These are phyloP conservation scores for Orthosia gothica DNA, from an alignment of 2,888 invertebrate species.

Conservation along the genomic window DNA sequence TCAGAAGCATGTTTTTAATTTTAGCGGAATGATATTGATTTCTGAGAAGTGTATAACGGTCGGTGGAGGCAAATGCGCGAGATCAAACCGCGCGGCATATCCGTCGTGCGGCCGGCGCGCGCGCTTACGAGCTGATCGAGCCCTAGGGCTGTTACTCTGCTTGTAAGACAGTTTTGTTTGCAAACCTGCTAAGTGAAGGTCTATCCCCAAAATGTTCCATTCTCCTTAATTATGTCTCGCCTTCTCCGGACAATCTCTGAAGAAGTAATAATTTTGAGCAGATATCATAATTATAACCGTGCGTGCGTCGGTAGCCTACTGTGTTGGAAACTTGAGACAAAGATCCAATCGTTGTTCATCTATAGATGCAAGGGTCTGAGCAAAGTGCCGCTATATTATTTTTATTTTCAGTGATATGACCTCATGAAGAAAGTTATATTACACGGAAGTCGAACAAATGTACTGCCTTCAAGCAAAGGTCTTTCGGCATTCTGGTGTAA, in stretches of 20 bases:
- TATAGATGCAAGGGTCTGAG: too few relatives aligned
- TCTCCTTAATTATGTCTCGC: too few relatives aligned
- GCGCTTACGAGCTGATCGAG: constrained; percentile 53
- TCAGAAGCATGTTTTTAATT: constrained; percentile 64
- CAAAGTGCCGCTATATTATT: not conserved
- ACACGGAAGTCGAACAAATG: too few relatives aligned
- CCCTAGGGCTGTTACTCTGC: constrained; percentile 50
- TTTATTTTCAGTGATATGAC: not conserved
- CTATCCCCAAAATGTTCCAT: too few relatives aligned
- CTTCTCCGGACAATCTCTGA: too few relatives aligned
- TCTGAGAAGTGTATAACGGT: constrained; percentile 63
- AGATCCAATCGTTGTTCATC: not conserved
- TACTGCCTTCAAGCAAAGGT: too few relatives aligned
- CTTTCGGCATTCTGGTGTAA: too few relatives aligned
- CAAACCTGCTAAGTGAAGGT: too few relatives aligned
- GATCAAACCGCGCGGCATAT: constrained; percentile 69
- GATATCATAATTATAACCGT: too few relatives aligned
- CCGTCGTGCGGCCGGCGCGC: constrained; percentile 63
- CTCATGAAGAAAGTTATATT: not conserved
- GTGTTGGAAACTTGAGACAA: not conserved
- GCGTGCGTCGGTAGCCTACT: too few relatives aligned
- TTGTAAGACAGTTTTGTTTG: too few relatives aligned
- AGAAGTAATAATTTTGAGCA: too few relatives aligned
- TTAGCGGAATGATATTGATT: constrained; percentile 60
- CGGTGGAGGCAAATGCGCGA: constrained; percentile 65